Base-by-base conservation (phyloP, 2,113 vertebrate species). In the Marmota monax region DNA sequence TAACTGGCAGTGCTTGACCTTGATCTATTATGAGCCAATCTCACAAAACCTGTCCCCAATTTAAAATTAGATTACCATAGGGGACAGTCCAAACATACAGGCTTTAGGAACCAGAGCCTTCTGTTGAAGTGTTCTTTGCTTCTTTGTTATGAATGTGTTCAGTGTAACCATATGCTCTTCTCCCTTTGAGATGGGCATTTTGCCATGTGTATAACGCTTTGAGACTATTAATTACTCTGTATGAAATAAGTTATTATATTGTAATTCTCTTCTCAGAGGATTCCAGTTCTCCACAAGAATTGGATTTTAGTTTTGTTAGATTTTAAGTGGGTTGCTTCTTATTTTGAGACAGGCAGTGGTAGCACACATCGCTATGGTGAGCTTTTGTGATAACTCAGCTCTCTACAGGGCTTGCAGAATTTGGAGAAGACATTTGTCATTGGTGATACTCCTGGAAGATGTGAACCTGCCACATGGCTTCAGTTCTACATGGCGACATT, bases 171-270 rank as follows among this genome's bases (percentile, higher is more conserved):
- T 97, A 97, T 98, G 97, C 39, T 97, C 95, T 79, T 86, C 97
- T 97, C 97, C 95, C 93, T 97, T 92, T 94, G 96, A 97, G 89
- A 90, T 92, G 96, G 97, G 97, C 97, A 80, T 92, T 82, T 92
- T 85, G 97, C 97, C 97, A 97, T 80, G 45, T 53, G 86, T 86
- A 95, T 77, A 96, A 76, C 0, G 4, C 92, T 97, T 95, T 61
- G 89, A 56, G 89, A 92, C 97, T 98, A 98, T 98, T 97, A 97
- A 97, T 98, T 97, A 96, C 97, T 80, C 96, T 67, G 83, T 94
- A 90, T 92, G 96, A 87, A 97, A 86, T 94, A 96, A 96, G 79
- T 94, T 95, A 76, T 96, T 94, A 32, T 95, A 56, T 42, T 56
- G 51, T 53, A 80, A 77, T 82, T 95, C 83, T 87, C 51, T 92